Evolutionary conservation across 2,113 vertebrate genomes (phyloP).

Genomic region (Aplodontia rufa): DNA sequence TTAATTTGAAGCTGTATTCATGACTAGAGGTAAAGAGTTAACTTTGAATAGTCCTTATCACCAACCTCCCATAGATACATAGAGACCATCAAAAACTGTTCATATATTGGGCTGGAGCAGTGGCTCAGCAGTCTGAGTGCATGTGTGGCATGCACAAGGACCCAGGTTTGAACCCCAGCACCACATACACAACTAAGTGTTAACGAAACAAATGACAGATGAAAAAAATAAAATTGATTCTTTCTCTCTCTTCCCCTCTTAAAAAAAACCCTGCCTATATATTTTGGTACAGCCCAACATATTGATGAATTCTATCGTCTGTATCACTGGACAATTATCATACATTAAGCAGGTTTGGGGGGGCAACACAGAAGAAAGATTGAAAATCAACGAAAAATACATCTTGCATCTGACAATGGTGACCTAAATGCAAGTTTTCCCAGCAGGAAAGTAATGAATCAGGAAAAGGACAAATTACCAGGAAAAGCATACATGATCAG

Average conservation of each 20-base stretch:
- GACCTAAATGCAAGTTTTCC: not conserved
- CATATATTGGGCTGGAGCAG: too few relatives aligned
- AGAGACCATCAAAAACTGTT: not conserved
- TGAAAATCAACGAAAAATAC: not conserved
- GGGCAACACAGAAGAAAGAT: not conserved
- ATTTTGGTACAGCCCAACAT: not conserved
- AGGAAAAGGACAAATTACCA: constrained; percentile 17
- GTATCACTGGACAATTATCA: not conserved
- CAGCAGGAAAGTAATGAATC: not conserved
- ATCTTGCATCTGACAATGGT: constrained; percentile 9
- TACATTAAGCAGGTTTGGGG: not conserved
- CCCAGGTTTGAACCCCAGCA: too few relatives aligned
- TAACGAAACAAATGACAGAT: too few relatives aligned
- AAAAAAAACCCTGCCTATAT: too few relatives aligned
- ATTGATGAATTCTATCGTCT: not conserved
- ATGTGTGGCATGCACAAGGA: too few relatives aligned
- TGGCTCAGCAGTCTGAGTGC: too few relatives aligned
- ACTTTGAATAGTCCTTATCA: not conserved
- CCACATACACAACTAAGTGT: too few relatives aligned
- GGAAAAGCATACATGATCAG: constrained; percentile 16
- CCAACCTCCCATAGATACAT: not conserved
- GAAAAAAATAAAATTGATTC: too few relatives aligned
- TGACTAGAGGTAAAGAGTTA: not conserved
- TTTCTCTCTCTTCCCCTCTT: too few relatives aligned
- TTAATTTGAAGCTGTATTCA: constrained; percentile 46